Percentiles rank a stretch among this genome's conserved stretches.
Evolutionary conservation across 2,797 vertebrate species (phyloP).

Genomic region (Manis pentadactyla): DNA sequence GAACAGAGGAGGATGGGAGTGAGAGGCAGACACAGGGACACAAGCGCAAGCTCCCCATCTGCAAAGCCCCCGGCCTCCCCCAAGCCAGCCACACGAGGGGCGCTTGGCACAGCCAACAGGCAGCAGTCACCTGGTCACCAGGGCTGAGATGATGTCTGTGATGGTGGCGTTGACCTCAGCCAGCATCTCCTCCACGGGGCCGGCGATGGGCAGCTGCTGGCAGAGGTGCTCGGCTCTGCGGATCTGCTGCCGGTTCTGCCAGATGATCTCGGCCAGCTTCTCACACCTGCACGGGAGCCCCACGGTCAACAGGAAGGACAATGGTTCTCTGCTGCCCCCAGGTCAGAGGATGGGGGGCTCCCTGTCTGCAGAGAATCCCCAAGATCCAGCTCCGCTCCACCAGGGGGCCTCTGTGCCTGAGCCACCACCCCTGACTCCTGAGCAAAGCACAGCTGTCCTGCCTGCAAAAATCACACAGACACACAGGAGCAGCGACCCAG

Average conservation of each 20-base stretch:
- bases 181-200: constrained; percentile 94
- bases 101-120: not conserved
- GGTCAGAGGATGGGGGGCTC: not conserved
- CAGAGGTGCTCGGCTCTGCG: constrained; percentile 94
- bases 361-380: not conserved
- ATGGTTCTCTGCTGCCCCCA: not conserved
- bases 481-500: not conserved
- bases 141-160: constrained; percentile 96
- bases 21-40: not conserved
- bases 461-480: not conserved
- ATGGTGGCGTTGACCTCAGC: constrained; percentile 93
- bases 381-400: not conserved
- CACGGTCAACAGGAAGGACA: not conserved
- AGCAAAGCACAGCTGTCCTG: not conserved
- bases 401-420: fast-evolving
- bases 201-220: constrained; percentile 95
- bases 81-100: not conserved
- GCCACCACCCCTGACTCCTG: fast-evolving
- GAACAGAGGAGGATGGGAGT: not conserved
- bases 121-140: constrained; percentile 93
- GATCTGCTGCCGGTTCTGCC: constrained; percentile 97
- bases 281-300: constrained; percentile 91
- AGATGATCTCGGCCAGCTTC: constrained; percentile 96
- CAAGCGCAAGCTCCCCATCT: not conserved
- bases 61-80: not conserved